Evolutionary conservation across 2,797 vertebrate species (phyloP).

Genomic region (Amblyopsis hoosieri): DNA sequence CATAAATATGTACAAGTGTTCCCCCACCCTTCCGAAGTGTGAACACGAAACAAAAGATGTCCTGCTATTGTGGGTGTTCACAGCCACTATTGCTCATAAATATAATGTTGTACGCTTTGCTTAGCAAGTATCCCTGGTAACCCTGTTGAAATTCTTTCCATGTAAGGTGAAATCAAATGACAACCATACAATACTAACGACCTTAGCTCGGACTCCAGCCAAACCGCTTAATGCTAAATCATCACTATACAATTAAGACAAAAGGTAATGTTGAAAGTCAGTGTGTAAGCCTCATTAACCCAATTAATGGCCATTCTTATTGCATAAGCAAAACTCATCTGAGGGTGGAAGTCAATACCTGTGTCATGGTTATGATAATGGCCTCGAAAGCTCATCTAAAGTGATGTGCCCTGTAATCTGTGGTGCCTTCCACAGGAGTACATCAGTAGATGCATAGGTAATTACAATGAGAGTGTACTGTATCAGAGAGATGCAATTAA

Average conservation of each 20-base stretch:
- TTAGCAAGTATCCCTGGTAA: not conserved
- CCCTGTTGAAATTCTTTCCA: slow-evolving; percentile 11
- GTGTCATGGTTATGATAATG: slow-evolving; percentile 70
- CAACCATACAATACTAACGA: slow-evolving; percentile 45
- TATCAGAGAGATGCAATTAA: slow-evolving; percentile 65
- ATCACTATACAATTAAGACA: slow-evolving; percentile 69
- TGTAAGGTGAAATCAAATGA: slow-evolving; percentile 40
- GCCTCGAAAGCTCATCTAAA: slow-evolving; percentile 58
- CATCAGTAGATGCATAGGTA: slow-evolving; percentile 62
- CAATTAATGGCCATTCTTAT: slow-evolving; percentile 73
- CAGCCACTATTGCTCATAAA: slow-evolving; percentile 22
- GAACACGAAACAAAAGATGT: slow-evolving; percentile 6
- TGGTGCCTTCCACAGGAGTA: slow-evolving; percentile 65
- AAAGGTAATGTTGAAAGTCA: slow-evolving; percentile 65
- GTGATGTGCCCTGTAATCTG: slow-evolving; percentile 49
- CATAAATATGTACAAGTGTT: not conserved
- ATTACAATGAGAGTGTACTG: slow-evolving; percentile 65
- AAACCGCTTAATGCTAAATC: slow-evolving; percentile 60
- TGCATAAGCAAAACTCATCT: slow-evolving; percentile 74
- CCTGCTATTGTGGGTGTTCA: slow-evolving; percentile 1
- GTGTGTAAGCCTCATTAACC: slow-evolving; percentile 69
- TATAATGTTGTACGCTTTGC: not conserved
- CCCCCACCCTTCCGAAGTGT: no score
- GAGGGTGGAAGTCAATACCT: slow-evolving; percentile 70
- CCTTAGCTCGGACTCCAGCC: slow-evolving; percentile 44